phyloP scores from a whole-genome alignment of 2,113 vertebrate genomes.

The Axis porcinus region DNA sequence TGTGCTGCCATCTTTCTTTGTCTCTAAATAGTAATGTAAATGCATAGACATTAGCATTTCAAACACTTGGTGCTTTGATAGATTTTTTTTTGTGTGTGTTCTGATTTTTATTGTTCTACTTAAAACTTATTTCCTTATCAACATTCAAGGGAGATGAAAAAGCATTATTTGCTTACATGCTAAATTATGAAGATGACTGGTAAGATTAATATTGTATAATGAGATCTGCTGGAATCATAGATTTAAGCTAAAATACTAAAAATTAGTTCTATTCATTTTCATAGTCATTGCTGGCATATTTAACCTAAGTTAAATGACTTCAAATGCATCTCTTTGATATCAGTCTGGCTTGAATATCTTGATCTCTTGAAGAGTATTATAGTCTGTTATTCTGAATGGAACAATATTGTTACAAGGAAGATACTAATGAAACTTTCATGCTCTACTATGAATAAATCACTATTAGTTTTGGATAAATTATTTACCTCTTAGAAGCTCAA shows the following conservation, averaged over 20 bases:
- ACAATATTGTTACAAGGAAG: neutral
- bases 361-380: neutral
- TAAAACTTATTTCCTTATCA: neutral
- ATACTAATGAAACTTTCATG: neutral
- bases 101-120: neutral
- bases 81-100: neutral
- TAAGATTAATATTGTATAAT: neutral
- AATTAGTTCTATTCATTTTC: neutral
- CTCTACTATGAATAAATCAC: neutral
- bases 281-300: neutral
- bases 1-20: neutral
- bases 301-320: neutral
- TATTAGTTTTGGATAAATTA: neutral
- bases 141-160: neutral
- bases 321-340: neutral
- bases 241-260: neutral
- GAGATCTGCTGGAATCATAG: neutral
- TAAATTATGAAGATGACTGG: neutral
- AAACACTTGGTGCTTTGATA: neutral
- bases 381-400: neutral
- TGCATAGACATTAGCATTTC: neutral
- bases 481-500: neutral
- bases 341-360: neutral
- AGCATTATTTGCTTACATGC: neutral
- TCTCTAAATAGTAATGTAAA: neutral